These are phyloP conservation scores for Ploceus nigricollis DNA, from an alignment of 2,113 vertebrate genomes.

Conservation along the genomic window DNA sequence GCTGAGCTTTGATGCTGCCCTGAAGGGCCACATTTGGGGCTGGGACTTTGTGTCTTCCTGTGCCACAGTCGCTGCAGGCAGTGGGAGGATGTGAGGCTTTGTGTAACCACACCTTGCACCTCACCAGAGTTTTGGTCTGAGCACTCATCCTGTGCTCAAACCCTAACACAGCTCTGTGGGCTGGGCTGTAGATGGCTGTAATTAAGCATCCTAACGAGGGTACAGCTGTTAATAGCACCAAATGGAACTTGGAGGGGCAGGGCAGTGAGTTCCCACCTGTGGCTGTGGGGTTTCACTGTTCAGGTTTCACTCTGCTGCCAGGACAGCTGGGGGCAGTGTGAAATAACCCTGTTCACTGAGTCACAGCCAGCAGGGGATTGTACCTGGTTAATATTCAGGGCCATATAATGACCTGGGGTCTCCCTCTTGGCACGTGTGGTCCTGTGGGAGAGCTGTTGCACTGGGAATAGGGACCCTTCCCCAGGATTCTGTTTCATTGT, in stretches of 20 bases:
- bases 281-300: accelerated
- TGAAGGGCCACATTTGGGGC: background rate
- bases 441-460: background rate
- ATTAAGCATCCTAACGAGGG: background rate
- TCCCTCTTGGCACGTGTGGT: background rate
- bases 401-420: background rate
- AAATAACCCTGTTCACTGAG: background rate
- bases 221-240: background rate
- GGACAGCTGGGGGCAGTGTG: background rate
- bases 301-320: background rate
- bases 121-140: accelerated
- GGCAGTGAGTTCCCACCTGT: background rate
- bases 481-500: background rate
- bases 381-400: background rate
- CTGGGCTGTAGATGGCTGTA: background rate
- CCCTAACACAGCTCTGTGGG: accelerated
- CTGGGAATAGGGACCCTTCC: background rate
- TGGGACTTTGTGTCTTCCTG: background rate
- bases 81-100: accelerated
- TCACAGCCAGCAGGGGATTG: background rate
- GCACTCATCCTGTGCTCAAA: background rate
- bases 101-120: background rate
- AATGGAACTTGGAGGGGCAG: background rate
- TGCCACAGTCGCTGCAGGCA: background rate
- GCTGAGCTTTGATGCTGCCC: background rate